phyloP scores from a whole-genome alignment of 30 jellyfish, hydroid and myxozoan species.

The Chironex yamaguchii region DNA sequence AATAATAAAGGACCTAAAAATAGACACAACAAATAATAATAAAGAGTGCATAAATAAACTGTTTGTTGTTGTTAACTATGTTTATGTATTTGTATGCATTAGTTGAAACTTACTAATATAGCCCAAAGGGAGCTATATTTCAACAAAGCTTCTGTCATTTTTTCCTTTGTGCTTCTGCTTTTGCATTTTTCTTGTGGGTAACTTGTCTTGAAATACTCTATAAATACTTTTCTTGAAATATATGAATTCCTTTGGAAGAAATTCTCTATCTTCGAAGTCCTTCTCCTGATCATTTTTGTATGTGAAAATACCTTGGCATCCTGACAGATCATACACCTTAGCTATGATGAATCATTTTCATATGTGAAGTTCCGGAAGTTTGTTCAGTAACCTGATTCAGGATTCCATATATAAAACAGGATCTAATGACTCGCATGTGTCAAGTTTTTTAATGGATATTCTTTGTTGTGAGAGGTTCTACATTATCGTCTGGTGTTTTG shows the following conservation, averaged over 20 bases:
- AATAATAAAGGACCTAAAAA: too few relatives aligned
- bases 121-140: too few relatives aligned
- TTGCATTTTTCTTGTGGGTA: constrained; percentile 18
- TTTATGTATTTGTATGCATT: too few relatives aligned
- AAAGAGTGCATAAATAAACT: too few relatives aligned
- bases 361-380: constrained; percentile 18
- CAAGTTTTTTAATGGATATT: constrained; percentile 9
- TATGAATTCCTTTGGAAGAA: constrained; percentile 23
- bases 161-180: constrained; percentile 34
- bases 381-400: constrained; percentile 21
- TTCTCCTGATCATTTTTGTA: not conserved
- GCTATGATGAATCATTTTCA: constrained; percentile 4
- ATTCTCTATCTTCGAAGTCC: constrained; percentile 6
- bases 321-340: constrained; percentile 11
- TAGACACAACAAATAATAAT: too few relatives aligned
- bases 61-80: too few relatives aligned
- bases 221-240: constrained; percentile 24
- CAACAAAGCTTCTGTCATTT: constrained; percentile 35
- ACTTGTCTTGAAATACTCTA: not conserved
- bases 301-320: constrained; percentile 5
- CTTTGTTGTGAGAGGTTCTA: constrained; percentile 22
- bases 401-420: not conserved
- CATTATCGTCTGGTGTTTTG: not conserved
- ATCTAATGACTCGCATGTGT: constrained; percentile 1
- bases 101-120: too few relatives aligned